A percentile compares a stretch with the other conserved stretches of the same genome.
Conservation (phyloP, 2,113 vertebrate species). For the Psilopsiagon aurifrons region DNA sequence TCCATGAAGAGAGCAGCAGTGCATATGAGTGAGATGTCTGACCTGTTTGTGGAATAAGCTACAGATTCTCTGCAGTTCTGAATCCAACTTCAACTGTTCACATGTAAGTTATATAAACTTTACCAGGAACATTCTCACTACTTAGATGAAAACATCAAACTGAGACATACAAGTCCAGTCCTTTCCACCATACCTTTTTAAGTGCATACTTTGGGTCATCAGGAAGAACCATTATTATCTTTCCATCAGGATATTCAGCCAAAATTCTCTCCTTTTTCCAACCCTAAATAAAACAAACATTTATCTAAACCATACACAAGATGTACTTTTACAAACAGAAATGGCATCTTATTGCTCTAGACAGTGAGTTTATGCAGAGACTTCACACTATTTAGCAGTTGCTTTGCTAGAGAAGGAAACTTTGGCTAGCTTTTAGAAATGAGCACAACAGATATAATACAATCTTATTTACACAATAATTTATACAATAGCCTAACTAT, state of each 20-base stretch:
- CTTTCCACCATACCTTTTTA: constrained; percentile 86
- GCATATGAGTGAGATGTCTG: background rate
- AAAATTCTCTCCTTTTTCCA: constrained; percentile 99
- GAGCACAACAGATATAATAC: background rate
- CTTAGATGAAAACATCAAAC: background rate
- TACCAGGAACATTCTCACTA: background rate
- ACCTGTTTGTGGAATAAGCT: background rate
- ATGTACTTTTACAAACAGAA: constrained; percentile 19
- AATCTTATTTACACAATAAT: background rate
- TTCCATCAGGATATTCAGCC: constrained; percentile 94
- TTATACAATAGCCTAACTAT: background rate
- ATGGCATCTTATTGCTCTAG: background rate
- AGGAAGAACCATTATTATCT: constrained; percentile 97
- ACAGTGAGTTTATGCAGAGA: constrained; percentile 6
- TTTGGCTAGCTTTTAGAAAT: constrained; percentile 56
- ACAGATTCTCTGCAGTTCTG: background rate
- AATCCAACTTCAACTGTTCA: background rate
- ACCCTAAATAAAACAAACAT: constrained; percentile 80
- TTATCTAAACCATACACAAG: constrained; percentile 52
- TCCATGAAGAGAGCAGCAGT: background rate
- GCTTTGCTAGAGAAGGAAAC: constrained; percentile 42
- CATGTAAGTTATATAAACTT: background rate
- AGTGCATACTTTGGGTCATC: constrained; percentile 98
- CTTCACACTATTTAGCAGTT: constrained; percentile 25
- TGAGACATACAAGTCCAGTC: background rate